Percentiles rank a stretch among this genome's conserved stretches.
Conservation (phyloP, 2,888 invertebrate species). For the Gryllus longicercus region DNA sequence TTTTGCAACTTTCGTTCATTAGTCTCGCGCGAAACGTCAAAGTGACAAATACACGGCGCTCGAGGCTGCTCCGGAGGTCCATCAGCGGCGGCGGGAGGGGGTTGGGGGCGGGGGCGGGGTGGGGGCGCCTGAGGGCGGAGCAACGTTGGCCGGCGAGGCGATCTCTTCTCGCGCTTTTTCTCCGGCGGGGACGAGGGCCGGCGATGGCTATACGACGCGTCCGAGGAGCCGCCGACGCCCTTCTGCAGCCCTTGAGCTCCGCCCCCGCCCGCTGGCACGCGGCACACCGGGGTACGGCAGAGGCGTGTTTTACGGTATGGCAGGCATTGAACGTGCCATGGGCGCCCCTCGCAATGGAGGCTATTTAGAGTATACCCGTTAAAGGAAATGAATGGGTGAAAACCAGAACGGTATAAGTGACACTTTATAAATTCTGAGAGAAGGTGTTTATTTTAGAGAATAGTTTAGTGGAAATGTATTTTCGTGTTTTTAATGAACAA, state of each 20-base stretch:
- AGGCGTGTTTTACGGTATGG: no score
- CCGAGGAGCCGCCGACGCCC: background rate
- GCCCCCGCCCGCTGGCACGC: background rate
- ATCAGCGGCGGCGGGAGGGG: background rate
- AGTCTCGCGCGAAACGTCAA: background rate
- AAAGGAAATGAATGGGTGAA: no score
- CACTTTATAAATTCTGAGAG: no score
- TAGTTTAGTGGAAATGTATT: no score
- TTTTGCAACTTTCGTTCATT: background rate
- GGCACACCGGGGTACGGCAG: background rate
- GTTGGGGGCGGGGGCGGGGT: no score
- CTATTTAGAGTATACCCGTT: no score
- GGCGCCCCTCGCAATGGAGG: no score
- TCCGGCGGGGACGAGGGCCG: background rate
- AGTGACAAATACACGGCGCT: background rate
- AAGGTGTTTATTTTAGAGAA: no score
- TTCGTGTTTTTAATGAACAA: no score
- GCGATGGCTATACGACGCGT: background rate
- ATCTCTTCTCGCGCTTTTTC: background rate
- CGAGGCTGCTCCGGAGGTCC: background rate
- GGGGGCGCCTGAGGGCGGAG: background rate
- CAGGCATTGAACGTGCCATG: no score
- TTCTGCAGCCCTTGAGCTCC: background rate
- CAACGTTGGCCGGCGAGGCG: background rate
- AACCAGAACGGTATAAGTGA: no score